These are phyloP conservation scores for Oncorhynchus tshawytscha DNA, from an alignment of 2,113 vertebrate genomes.

Conservation along the genomic window DNA sequence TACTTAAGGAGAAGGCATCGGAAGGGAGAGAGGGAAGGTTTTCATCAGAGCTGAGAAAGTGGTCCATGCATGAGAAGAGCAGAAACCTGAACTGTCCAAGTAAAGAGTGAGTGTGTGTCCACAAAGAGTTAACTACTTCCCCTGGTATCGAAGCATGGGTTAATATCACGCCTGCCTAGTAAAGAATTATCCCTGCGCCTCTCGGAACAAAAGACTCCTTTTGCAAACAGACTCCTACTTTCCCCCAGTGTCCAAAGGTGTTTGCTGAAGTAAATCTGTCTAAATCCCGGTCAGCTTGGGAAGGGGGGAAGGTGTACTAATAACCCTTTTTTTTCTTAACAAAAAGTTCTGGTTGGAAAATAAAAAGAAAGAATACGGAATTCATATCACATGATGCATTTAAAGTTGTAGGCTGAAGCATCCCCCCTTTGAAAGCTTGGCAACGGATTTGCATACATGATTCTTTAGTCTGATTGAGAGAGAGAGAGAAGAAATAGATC, in stretches of 20 bases:
- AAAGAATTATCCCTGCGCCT: conserved; percentile 87
- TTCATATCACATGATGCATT: conserved; percentile 90
- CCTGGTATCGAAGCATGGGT: conserved; percentile 78
- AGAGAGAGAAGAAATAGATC: conserved; percentile 30
- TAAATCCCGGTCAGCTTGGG: conserved; percentile 89
- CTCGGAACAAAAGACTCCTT: conserved; percentile 91
- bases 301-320: conserved; percentile 87
- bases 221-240: conserved; percentile 89
- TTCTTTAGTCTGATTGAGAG: conserved; percentile 22
- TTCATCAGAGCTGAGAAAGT: not conserved
- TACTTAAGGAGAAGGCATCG: not conserved
- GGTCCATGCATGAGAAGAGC: not conserved
- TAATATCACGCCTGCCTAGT: conserved; percentile 92
- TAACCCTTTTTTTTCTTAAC: conserved; percentile 91
- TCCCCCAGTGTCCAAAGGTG: conserved; percentile 92
- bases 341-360: conserved; percentile 79
- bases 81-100: not conserved
- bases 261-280: conserved; percentile 98
- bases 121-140: conserved; percentile 81
- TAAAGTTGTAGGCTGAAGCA: conserved; percentile 72
- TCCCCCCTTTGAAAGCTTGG: conserved; percentile 47
- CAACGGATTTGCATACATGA: conserved; percentile 62
- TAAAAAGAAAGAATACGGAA: conserved; percentile 78
- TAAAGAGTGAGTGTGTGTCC: conserved; percentile 52
- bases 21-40: not conserved